Evolutionary conservation across 1,140 invertebrate species (phyloP), one percentile per base, ranked within the genome.

Genomic region (Zaprionus davidi): DNA sequence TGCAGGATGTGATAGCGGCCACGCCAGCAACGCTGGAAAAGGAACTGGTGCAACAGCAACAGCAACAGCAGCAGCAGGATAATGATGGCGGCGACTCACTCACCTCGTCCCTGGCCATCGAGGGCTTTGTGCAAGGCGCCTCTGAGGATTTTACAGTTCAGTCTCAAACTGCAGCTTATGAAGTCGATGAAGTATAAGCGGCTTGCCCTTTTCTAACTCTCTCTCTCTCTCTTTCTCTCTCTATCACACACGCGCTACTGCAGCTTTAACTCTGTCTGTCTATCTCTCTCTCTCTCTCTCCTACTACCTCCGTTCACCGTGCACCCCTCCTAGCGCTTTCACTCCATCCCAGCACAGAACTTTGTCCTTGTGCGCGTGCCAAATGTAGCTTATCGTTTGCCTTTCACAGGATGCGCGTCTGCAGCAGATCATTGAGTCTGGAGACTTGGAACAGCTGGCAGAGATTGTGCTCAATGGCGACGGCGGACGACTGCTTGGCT

Each of bases 391-490:
- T 38, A 22, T 60, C 0, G 31, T 11, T 67, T 17, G 31, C 46
- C 55, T 56, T 67, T 31, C 36, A 46, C 81, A 93, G 60, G 95
- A 96, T 67, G 88, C 93, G 26, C 95, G 95, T 81, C 93, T 96
- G 12, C 93, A 93, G 20, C 92, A 93, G 65, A 93, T 96, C 71
- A 95, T 98, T 20, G 95, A 95, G 79, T 94, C 94, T 51, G 97
- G 96, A 5, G 97, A 97, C 81, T 96, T 98, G 95, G 97, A 98
- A 92, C 96, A 97, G 93, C 93, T 98, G 78, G 97, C 97, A n/a
- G 94, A 96, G 63, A 93, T 98, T 77, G 97, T 98, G 2, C 93
- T 98, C 7, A 97, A 97, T 71, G 98, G 98, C 3, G 96, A 98
- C 82, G 97, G 97, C 0, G 95, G 96, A 67, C 94, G 96, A 85